These are phyloP conservation scores for Choloepus hoffmanni DNA, from an alignment of 2,113 vertebrate species.

Conservation along the genomic window DNA sequence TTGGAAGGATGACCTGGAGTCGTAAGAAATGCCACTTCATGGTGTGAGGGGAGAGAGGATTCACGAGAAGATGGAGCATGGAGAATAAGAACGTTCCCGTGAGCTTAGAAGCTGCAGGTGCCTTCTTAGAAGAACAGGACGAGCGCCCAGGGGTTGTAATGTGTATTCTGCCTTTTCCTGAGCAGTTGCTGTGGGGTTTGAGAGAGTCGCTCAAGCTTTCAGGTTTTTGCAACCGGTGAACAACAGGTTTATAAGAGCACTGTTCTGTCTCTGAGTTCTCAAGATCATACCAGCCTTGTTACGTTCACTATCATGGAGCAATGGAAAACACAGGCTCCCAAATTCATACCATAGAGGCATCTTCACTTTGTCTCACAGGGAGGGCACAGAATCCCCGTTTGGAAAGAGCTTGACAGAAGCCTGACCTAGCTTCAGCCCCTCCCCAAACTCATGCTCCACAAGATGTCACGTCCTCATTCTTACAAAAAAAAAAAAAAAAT, in stretches of 20 bases:
- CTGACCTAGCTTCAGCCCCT: neutral
- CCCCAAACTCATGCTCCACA: neutral
- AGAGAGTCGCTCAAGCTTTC: neutral
- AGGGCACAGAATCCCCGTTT: neutral
- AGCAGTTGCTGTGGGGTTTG: neutral
- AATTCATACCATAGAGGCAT: neutral
- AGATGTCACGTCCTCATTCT: neutral
- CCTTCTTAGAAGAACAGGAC: neutral
- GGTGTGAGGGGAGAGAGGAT: neutral
- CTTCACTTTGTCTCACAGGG: neutral
- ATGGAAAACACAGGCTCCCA: neutral
- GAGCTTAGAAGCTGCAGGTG: neutral
- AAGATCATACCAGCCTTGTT: neutral
- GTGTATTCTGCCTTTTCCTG: neutral
- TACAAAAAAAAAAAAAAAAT: neutral
- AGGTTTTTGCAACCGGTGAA: neutral
- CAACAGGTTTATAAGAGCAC: neutral
- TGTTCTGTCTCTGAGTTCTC: neutral
- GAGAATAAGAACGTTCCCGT: rapidly evolving
- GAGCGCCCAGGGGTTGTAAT: no score
- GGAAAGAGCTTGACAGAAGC: neutral
- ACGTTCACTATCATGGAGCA: neutral
- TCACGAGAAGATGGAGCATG: neutral
- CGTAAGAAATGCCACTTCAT: neutral
- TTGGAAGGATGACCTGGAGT: neutral